Base-by-base conservation (phyloP, 2,113 vertebrate genomes). In the Chauna torquata region DNA sequence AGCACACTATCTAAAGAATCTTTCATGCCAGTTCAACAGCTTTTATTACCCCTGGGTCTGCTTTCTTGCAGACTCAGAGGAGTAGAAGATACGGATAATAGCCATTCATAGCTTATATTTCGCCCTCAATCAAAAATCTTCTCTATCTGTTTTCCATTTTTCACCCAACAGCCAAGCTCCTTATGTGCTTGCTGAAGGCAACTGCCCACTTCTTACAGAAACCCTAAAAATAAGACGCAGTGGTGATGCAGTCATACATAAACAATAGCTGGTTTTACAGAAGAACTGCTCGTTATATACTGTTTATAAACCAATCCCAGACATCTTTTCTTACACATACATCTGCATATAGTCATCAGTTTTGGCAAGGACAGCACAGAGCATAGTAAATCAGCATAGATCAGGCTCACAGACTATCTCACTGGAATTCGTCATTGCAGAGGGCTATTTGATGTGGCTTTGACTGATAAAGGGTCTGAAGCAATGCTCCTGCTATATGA, bases 321-420 rank as follows among this genome's bases (percentile, higher is more conserved):
- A 3, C 11, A 1, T 55, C 94, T 88, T 72, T 69, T 47, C 79
- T 62, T 58, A 34, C 59, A 75, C 14, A 9, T 75, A 44, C 61
- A 62, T 95, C 91, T 94, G 83, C 83, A 72, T 69, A 65, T 32
- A 92, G 77, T 71, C 89, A 78, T 59, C 88, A 4, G 30, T 89
- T 77, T 75, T 94, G 91, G 91, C 89, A 89, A 49, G 81, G 52
- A 61, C 58, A 38, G 61, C 7, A 49, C 2, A 34, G 47, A 36
- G 59, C 12, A 25, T 2, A 59, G 45, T 79, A 78, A 72, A 88
- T 30, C 81, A 58, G 68, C 75, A 54, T 14, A 3, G 2, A 23
- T 52, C 47, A 52, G 24, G 8, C 91, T 79, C 32, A 49, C 61
- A 62, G 82, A 40, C 64, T 49, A 14, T 52, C 20, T 82, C 28